A percentile compares a stretch with the other conserved stretches of the same genome.
These are phyloP conservation scores for Scaptomyza cyrtandrae DNA, from an alignment of 2,888 invertebrate genomes.

Conservation along the genomic window DNA sequence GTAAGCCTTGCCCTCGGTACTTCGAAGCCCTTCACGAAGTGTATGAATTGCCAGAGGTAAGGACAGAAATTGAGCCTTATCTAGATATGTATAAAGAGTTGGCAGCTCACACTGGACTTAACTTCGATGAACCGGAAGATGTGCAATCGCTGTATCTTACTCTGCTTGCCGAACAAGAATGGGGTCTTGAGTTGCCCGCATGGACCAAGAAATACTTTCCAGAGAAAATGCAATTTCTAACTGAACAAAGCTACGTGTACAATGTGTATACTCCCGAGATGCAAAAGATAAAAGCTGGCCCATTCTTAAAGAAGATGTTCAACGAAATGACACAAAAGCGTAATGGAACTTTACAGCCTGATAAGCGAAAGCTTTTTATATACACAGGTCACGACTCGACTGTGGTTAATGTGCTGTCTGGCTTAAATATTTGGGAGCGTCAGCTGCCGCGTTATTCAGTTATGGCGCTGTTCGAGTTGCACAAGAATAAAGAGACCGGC, in stretches of 20 bases:
- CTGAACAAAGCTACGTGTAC: constrained; percentile 86
- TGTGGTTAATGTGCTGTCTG: constrained; percentile 87
- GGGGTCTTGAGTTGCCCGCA: constrained; percentile 86
- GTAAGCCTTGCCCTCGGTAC: constrained; percentile 88
- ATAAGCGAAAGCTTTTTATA: constrained; percentile 86
- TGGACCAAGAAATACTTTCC: constrained; percentile 88
- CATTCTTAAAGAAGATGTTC: constrained; percentile 87
- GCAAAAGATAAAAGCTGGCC: constrained; percentile 87
- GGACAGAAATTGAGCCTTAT: constrained; percentile 85
- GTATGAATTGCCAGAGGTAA: constrained; percentile 84
- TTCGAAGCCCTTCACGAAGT: constrained; percentile 86
- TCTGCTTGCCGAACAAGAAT: constrained; percentile 87
- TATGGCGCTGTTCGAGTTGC: constrained; percentile 88
- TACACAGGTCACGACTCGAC: constrained; percentile 91
- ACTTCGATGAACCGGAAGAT: constrained; percentile 87
- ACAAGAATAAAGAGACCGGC: constrained; percentile 85
- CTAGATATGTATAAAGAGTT: constrained; percentile 86
- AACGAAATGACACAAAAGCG: constrained; percentile 87
- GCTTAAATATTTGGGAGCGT: constrained; percentile 88
- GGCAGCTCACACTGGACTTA: constrained; percentile 85
- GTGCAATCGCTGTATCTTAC: constrained; percentile 88
- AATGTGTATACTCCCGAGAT: constrained; percentile 87
- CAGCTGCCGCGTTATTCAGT: constrained; percentile 88
- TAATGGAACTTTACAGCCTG: constrained; percentile 84
- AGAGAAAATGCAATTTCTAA: constrained; percentile 86